phyloP scores from a whole-genome alignment of 2,797 vertebrate species.

The Sitta carolinensis region DNA sequence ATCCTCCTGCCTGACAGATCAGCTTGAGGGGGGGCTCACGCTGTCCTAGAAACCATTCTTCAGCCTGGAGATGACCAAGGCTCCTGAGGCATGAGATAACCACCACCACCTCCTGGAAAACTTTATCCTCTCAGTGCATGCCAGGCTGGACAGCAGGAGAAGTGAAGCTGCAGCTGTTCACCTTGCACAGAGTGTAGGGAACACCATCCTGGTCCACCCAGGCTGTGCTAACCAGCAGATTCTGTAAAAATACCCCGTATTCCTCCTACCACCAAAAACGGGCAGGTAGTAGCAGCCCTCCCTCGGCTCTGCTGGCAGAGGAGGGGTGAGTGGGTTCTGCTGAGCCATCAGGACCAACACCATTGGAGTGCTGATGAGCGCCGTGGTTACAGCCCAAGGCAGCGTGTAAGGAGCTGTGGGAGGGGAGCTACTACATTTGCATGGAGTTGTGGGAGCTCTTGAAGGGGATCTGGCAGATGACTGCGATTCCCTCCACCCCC shows the following conservation, averaged over 20 bases:
- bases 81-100: fast-evolving
- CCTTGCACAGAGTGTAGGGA: fast-evolving
- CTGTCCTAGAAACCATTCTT: background rate
- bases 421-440: background rate
- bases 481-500: background rate
- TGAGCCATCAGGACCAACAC: constrained; percentile 42
- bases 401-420: background rate
- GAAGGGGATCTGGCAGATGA: background rate
- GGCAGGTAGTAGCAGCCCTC: constrained; percentile 25
- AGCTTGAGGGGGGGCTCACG: fast-evolving
- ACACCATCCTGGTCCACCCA: background rate
- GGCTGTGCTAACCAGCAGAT: background rate
- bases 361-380: background rate
- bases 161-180: fast-evolving
- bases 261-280: background rate
- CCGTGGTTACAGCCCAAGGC: background rate
- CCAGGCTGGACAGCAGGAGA: fast-evolving
- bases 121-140: fast-evolving
- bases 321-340: background rate
- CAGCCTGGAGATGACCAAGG: background rate
- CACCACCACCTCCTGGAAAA: background rate
- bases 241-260: background rate
- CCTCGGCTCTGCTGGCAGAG: background rate
- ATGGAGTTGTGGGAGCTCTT: background rate
- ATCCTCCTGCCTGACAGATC: fast-evolving